Evolutionary conservation across 2,113 vertebrate genomes (phyloP).

Genomic region (Gobiocypris rarus): DNA sequence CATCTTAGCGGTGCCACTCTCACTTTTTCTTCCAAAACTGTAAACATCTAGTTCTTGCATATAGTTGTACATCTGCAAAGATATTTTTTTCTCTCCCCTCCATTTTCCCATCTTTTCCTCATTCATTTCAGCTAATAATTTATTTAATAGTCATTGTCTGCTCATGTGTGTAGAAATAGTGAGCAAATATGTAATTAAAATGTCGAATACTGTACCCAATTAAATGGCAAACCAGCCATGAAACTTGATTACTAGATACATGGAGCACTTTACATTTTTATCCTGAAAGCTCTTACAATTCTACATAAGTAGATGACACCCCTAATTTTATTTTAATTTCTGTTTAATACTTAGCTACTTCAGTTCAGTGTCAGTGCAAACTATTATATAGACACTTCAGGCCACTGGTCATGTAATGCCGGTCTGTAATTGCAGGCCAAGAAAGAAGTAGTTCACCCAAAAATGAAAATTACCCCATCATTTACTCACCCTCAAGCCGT

Average conservation of each 20-base stretch:
- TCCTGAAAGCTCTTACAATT: conserved; percentile 18
- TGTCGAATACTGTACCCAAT: conserved; percentile 60
- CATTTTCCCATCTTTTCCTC: conserved; percentile 1
- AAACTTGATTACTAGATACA: conserved; percentile 58
- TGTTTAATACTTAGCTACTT: background rate
- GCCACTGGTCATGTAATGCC: background rate
- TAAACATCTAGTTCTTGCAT: background rate
- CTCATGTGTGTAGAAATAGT: conserved; percentile 49
- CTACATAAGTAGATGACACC: conserved; percentile 20
- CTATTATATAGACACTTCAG: background rate
- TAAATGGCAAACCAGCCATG: conserved; percentile 61
- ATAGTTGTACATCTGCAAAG: background rate
- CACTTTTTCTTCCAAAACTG: background rate
- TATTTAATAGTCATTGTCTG: conserved; percentile 57
- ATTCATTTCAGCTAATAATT: conserved; percentile 64
- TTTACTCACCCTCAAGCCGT: no score
- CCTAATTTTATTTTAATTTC: conserved; percentile 16
- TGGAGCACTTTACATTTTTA: conserved; percentile 44
- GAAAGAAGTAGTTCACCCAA: no score
- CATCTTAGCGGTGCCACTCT: background rate
- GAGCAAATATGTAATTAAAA: conserved; percentile 58
- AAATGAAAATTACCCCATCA: no score
- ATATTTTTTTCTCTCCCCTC: background rate
- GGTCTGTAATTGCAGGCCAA: background rate
- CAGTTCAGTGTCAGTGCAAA: background rate